phyloP scores from a whole-genome alignment of 2,113 vertebrate species.

The Xiphophorus couchianus region DNA sequence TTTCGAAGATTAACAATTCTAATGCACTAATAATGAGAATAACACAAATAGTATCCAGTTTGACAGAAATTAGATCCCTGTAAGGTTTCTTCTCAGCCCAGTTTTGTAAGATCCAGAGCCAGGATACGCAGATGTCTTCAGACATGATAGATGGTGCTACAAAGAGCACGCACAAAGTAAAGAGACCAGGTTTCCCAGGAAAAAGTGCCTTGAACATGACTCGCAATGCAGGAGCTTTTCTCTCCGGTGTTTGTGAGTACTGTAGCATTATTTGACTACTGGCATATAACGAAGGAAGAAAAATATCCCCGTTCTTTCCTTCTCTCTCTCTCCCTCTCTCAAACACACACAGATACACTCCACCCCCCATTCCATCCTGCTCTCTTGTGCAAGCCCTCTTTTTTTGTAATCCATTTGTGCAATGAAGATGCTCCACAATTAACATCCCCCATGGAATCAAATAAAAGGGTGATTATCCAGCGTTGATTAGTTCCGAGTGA shows the following conservation, averaged over 20 bases:
- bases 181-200: constrained; percentile 76
- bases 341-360: constrained; percentile 52
- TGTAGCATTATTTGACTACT: constrained; percentile 83
- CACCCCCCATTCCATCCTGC: constrained; percentile 75
- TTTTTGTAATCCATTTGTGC: constrained; percentile 96
- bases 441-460: constrained; percentile 85
- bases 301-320: constrained; percentile 79
- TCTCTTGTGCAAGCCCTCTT: constrained; percentile 71
- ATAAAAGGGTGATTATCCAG: constrained; percentile 91
- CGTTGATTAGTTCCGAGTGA: constrained; percentile 94
- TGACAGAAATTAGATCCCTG: constrained; percentile 79
- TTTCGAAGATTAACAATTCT: constrained; percentile 74
- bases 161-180: constrained; percentile 70
- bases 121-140: constrained; percentile 75
- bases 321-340: constrained; percentile 68
- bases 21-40: constrained; percentile 76
- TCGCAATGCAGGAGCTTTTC: constrained; percentile 79
- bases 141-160: constrained; percentile 68
- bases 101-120: constrained; percentile 83
- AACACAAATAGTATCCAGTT: constrained; percentile 77
- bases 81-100: constrained; percentile 64
- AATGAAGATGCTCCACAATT: constrained; percentile 92
- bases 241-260: constrained; percentile 82
- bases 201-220: constrained; percentile 73
- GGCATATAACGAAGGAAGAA: constrained; percentile 81